Conservation (phyloP, 2,888 invertebrate genomes). For the Tineola bisselliella region DNA sequence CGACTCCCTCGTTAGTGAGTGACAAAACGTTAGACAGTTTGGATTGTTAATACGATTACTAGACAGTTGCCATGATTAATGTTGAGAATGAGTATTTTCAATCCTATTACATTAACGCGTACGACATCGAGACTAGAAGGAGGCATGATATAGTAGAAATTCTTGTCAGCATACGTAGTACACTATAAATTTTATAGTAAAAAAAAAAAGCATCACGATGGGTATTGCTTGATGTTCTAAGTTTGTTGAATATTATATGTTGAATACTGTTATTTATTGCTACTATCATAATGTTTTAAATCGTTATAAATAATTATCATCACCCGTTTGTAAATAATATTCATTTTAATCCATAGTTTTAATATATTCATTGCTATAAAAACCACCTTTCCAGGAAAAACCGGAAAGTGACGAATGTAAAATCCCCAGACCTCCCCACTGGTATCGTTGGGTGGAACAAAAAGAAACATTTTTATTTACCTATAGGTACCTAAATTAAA, state of each 20-base stretch:
- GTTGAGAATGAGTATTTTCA: neutral
- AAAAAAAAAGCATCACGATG: constrained; percentile 16
- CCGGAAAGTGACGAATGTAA: neutral
- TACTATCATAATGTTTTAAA: too few relatives aligned
- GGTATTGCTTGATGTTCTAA: constrained; percentile 20
- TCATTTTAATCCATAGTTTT: neutral
- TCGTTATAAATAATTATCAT: too few relatives aligned
- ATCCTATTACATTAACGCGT: neutral
- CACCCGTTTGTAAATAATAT: neutral
- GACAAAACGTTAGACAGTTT: constrained; percentile 34
- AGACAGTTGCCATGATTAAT: neutral
- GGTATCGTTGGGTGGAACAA: too few relatives aligned
- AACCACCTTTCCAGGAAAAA: neutral
- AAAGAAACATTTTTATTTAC: too few relatives aligned
- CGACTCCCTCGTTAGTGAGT: constrained; percentile 37
- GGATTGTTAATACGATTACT: constrained; percentile 23
- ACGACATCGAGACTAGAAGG: neutral
- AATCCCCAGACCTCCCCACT: neutral
- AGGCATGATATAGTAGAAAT: neutral
- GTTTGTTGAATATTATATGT: constrained; percentile 19
- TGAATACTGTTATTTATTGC: constrained; percentile 19
- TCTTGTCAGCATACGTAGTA: constrained; percentile 14
- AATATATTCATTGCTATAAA: neutral
- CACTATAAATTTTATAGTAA: too few relatives aligned
- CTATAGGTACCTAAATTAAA: neutral